Conservation (phyloP, 2,113 vertebrate species). For the Platanista minor region DNA sequence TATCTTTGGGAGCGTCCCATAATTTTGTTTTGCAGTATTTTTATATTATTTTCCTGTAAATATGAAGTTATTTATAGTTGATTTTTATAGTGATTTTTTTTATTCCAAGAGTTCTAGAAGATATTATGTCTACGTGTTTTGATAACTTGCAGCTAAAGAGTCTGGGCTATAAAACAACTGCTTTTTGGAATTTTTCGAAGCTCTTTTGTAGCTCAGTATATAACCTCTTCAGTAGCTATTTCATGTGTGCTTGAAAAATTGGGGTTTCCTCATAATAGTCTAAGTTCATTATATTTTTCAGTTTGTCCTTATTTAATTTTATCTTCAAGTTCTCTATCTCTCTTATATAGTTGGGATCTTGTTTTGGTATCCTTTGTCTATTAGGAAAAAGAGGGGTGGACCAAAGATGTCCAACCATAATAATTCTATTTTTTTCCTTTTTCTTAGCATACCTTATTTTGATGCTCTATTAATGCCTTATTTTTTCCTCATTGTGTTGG, state of each 20-base stretch:
- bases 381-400: not conserved
- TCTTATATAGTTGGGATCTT: not conserved
- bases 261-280: not conserved
- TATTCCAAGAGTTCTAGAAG: not conserved
- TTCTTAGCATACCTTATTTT: not conserved
- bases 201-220: not conserved
- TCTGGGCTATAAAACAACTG: not conserved
- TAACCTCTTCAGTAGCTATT: not conserved
- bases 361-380: not conserved
- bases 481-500: not conserved
- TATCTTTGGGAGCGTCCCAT: not conserved
- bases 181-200: not conserved
- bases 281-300: not conserved
- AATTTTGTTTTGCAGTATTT: not conserved
- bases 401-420: not conserved
- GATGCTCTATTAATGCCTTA: not conserved
- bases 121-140: not conserved
- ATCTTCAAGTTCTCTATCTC: not conserved
- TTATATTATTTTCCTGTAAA: not conserved
- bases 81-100: not conserved
- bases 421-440: not conserved
- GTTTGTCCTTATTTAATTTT: not conserved
- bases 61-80: not conserved
- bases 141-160: not conserved
- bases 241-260: not conserved